phyloP scores from a whole-genome alignment of 2,797 vertebrate genomes.

The Rhodeus uyekii region DNA sequence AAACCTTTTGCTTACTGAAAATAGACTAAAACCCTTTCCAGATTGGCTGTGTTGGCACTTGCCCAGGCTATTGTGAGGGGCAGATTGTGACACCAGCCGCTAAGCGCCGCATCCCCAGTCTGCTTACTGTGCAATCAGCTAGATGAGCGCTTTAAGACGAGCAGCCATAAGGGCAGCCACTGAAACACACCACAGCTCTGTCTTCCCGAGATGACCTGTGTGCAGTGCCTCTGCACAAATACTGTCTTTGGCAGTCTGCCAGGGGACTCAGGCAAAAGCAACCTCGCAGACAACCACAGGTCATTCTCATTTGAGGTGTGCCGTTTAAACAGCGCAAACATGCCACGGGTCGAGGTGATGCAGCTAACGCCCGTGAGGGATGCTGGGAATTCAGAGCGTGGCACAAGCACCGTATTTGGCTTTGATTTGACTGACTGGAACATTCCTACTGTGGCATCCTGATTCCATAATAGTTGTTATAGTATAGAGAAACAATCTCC shows the following conservation, averaged over 20 bases:
- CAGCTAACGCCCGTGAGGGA: slow-evolving; percentile 36
- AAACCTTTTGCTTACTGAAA: slow-evolving; percentile 45
- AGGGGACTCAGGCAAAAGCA: slow-evolving; percentile 42
- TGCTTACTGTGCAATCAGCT: slow-evolving; percentile 57
- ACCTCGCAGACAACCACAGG: slow-evolving; percentile 47
- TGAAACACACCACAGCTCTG: slow-evolving; percentile 47
- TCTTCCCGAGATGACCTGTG: slow-evolving; percentile 47
- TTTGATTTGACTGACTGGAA: slow-evolving; percentile 39
- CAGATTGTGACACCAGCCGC: slow-evolving; percentile 54
- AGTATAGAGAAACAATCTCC: slow-evolving; percentile 29
- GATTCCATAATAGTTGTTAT: slow-evolving; percentile 3
- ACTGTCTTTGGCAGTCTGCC: slow-evolving; percentile 60
- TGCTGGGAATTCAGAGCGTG: slow-evolving; percentile 26
- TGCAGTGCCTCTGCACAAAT: slow-evolving; percentile 59
- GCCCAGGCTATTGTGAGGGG: slow-evolving; percentile 59
- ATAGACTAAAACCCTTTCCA: slow-evolving; percentile 56
- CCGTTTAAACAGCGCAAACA: slow-evolving; percentile 50
- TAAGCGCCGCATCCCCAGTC: slow-evolving; percentile 48
- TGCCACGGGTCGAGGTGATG: slow-evolving; percentile 41
- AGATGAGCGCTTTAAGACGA: slow-evolving; percentile 56
- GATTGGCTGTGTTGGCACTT: slow-evolving; percentile 54
- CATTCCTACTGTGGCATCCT: slow-evolving; percentile 24
- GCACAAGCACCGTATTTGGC: slow-evolving; percentile 8
- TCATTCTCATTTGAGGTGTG: slow-evolving; percentile 53
- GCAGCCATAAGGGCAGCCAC: slow-evolving; percentile 44